These are phyloP conservation scores for Riptortus pedestris DNA, from an alignment of 1,140 invertebrate species.

Conservation along the genomic window DNA sequence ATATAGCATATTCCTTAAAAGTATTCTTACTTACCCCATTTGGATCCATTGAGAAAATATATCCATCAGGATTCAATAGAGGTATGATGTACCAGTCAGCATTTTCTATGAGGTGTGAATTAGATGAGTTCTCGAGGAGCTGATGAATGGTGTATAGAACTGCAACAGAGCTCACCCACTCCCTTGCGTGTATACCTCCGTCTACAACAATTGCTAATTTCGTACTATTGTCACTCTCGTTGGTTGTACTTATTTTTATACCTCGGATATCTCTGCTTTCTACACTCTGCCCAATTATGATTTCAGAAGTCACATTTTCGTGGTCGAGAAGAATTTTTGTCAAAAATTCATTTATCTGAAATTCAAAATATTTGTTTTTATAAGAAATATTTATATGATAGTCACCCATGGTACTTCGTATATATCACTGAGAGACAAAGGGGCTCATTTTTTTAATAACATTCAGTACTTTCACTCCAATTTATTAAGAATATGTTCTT, in stretches of 20 bases:
- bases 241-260: not conserved
- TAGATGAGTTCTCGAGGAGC: constrained; percentile 57
- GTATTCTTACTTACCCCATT: constrained; percentile 53
- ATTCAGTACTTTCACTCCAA: no score
- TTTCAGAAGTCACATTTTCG: not conserved
- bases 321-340: not conserved
- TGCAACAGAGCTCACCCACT: constrained; percentile 83
- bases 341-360: constrained; percentile 5
- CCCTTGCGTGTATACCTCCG: constrained; percentile 76
- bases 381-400: not conserved
- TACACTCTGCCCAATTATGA: not conserved
- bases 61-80: constrained; percentile 66
- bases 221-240: not conserved
- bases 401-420: no score
- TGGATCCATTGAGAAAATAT: constrained; percentile 52
- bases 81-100: constrained; percentile 62
- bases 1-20: no score
- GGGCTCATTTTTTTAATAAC: no score
- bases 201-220: constrained; percentile 51
- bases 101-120: constrained; percentile 49
- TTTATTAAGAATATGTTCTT: no score
- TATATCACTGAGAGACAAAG: no score
- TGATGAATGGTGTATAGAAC: constrained; percentile 75
- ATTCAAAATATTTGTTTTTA: not conserved
- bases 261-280: constrained; percentile 1